phyloP scores from a whole-genome alignment of 2,113 vertebrate species.

The Ophiodon elongatus region DNA sequence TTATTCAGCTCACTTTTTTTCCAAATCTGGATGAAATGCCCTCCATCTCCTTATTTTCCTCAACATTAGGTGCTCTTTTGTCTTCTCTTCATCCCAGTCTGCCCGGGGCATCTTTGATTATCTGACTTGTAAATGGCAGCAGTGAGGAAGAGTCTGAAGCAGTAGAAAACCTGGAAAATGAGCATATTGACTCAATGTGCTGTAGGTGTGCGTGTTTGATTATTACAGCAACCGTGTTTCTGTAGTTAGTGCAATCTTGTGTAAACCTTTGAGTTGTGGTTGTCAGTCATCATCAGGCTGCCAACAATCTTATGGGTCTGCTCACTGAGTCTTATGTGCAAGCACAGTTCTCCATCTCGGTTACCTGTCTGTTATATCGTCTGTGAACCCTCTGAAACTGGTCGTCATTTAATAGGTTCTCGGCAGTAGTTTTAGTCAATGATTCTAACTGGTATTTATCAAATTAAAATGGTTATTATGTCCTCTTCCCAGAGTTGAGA shows the following conservation, averaged over 20 bases:
- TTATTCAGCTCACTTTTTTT: constrained; percentile 44
- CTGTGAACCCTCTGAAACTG: constrained; percentile 22
- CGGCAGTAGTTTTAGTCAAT: neutral
- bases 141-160: constrained; percentile 43
- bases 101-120: constrained; percentile 37
- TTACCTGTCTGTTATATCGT: constrained; percentile 1
- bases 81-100: constrained; percentile 26
- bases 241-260: constrained; percentile 46
- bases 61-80: constrained; percentile 30
- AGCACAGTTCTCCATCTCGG: constrained; percentile 7
- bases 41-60: constrained; percentile 29
- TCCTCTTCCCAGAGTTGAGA: neutral
- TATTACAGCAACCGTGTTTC: constrained; percentile 11
- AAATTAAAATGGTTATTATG: constrained; percentile 3
- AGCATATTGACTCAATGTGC: constrained; percentile 37
- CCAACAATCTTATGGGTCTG: constrained; percentile 15
- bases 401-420: constrained; percentile 5
- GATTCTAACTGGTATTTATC: neutral
- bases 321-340: constrained; percentile 22
- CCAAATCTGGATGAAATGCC: constrained; percentile 42
- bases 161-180: constrained; percentile 20
- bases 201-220: constrained; percentile 6
- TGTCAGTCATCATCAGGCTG: constrained; percentile 69
- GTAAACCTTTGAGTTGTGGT: constrained; percentile 64
- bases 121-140: constrained; percentile 35